Base-by-base conservation (phyloP, 2,797 vertebrate genomes). In the Protosalanx chinensis region DNA sequence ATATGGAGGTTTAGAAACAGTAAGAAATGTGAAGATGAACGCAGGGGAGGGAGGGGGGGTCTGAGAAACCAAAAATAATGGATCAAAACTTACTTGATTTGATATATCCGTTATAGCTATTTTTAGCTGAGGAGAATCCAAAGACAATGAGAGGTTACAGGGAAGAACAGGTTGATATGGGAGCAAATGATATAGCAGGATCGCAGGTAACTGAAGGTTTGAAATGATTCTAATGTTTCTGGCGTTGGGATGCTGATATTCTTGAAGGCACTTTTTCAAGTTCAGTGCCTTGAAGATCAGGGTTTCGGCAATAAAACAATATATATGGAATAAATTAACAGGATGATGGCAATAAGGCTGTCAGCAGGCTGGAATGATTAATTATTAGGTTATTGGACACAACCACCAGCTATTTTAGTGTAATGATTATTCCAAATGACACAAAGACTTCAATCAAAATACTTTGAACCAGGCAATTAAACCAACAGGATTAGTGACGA, bases 61-160 rank as follows among this genome's bases (percentile, higher is more conserved):
- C 84, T 79, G 72, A 63, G 33, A 78, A 75, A 68, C 60, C 79
- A 68, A 79, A 79, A 71, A 81, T 27, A 74, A 81, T 69, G 70
- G 68, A 80, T 79, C 23, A 80, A 78, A 86, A 93, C 92, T 94
- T 93, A 94, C 93, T 92, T 92, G 93, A 91, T 88, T 93, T 94
- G 90, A 94, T 93, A 89, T 91, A 93, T 93, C 93, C 93, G 73
- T 94, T 94, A 90, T 93, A 93, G 89, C 87, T 93, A 91, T 91
- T 93, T 91, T 94, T 94, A 86, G 93, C 93, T 94, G 89, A 87
- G 88, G 85, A 89, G 80, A 91, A 90, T 82, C 86, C 76, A 92
- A 80, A 93, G 78, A 91, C 82, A 90, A 88, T 82, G 86, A 88
- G 70, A 87, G 77, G 86, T 91, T 89, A 91, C 70, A 86, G 72